These are phyloP conservation scores for Drosophila kepulauana DNA, from an alignment of 1,140 invertebrate genomes.

Conservation along the genomic window DNA sequence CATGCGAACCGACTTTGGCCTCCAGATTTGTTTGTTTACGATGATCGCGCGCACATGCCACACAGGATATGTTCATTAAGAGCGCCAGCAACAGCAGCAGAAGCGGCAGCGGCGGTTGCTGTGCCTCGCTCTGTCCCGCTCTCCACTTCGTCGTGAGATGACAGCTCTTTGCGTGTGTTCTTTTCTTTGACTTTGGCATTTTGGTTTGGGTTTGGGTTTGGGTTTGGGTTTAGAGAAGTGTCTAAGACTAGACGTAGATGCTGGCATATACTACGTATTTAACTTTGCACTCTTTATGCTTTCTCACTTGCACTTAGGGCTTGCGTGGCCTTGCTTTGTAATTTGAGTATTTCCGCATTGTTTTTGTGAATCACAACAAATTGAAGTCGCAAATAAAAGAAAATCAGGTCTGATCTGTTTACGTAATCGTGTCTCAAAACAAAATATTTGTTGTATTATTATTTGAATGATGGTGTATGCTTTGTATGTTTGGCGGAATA, in stretches of 20 bases:
- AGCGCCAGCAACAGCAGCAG: conserved; percentile 40
- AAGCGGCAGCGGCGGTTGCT: conserved; percentile 1
- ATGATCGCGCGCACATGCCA: conserved; percentile 84
- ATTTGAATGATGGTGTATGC: not conserved
- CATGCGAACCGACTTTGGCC: conserved; percentile 93
- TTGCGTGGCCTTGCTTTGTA: conserved; percentile 32
- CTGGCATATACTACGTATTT: not conserved
- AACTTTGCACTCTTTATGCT: not conserved
- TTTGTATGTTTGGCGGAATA: conserved; percentile 23
- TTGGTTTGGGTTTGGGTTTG: conserved; percentile 16
- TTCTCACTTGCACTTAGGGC: conserved; percentile 11
- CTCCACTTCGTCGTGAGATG: conserved; percentile 2
- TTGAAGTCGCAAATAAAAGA: conserved; percentile 32
- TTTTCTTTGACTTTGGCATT: conserved; percentile 24
- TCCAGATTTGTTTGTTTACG: conserved; percentile 89
- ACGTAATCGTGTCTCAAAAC: not conserved
- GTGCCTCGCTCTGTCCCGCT: conserved; percentile 18
- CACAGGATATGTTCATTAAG: conserved; percentile 77
- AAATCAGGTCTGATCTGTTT: not conserved
- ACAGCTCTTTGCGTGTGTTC: conserved; percentile 22
- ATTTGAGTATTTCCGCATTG: conserved; percentile 38
- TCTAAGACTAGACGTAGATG: not conserved
- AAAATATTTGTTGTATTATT: conserved; percentile 8
- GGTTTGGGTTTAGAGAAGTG: not conserved
- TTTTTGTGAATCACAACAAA: conserved; percentile 47